Percentiles rank a stretch among this genome's conserved stretches.
Evolutionary conservation across 2,888 invertebrate genomes (phyloP).

Genomic region (Eledone cirrhosa): DNA sequence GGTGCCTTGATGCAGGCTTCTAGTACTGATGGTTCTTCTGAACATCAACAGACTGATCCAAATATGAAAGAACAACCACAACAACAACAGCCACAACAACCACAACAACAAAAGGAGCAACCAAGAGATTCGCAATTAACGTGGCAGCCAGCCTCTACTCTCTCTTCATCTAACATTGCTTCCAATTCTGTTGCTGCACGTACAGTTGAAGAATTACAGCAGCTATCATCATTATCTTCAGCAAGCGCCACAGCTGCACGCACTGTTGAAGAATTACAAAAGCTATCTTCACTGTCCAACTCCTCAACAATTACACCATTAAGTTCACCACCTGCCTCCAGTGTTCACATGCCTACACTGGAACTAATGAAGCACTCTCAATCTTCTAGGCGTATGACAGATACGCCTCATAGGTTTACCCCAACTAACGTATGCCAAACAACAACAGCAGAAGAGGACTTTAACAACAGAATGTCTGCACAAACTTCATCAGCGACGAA

Average conservation of each 20-base stretch:
- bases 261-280: slow-evolving; percentile 19
- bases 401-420: neutral
- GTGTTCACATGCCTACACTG: neutral
- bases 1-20: slow-evolving; percentile 3
- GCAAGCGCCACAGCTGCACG: neutral
- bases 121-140: too few relatives aligned
- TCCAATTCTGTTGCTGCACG: neutral
- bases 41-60: too few relatives aligned
- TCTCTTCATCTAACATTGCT: too few relatives aligned
- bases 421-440: neutral
- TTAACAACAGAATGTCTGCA: neutral
- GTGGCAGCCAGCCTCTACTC: too few relatives aligned
- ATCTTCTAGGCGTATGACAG: neutral
- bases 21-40: too few relatives aligned
- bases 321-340: neutral
- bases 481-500: slow-evolving; percentile 2
- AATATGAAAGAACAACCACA: too few relatives aligned
- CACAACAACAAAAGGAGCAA: too few relatives aligned
- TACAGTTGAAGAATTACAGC: slow-evolving; percentile 8
- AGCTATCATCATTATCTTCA: neutral
- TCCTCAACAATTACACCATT: neutral
- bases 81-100: too few relatives aligned
- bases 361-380: neutral
- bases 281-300: neutral
- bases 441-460: neutral